Conservation (phyloP, 2,797 vertebrate genomes). For the Thripadectes ignobilis region DNA sequence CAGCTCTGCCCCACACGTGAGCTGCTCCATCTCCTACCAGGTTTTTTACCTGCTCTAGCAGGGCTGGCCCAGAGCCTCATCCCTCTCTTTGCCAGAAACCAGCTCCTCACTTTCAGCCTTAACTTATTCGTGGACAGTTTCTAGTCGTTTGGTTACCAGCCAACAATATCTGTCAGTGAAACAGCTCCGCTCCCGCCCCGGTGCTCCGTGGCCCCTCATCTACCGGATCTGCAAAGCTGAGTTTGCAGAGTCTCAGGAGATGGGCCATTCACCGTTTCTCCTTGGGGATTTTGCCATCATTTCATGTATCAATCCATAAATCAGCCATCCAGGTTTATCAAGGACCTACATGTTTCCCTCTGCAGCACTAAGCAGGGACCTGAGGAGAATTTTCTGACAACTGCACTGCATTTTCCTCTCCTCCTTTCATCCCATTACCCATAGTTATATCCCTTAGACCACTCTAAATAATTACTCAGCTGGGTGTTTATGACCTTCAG, state of each 20-base stretch:
- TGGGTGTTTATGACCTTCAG: conserved; percentile 46
- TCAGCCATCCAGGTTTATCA: conserved; percentile 6
- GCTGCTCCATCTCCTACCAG: not conserved
- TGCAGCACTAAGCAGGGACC: not conserved
- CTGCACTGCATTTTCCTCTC: not conserved
- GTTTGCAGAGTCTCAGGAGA: conserved; percentile 13
- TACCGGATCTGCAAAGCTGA: not conserved
- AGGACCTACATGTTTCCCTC: not conserved
- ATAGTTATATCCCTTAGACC: not conserved
- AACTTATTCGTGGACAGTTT: not conserved
- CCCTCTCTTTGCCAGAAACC: not conserved
- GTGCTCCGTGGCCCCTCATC: accelerated
- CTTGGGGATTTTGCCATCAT: conserved; percentile 9
- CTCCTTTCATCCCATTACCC: conserved; percentile 46
- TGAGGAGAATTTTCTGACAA: conserved; percentile 10
- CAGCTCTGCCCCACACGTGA: accelerated
- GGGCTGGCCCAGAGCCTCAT: not conserved
- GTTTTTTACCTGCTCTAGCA: not conserved
- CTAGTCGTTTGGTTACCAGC: not conserved
- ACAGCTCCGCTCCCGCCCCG: not conserved
- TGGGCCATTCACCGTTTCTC: not conserved
- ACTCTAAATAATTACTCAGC: conserved; percentile 62
- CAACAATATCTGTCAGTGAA: not conserved
- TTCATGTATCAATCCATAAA: conserved; percentile 30
- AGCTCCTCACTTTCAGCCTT: not conserved